Conservation (phyloP, 1,140 invertebrate species). For the Tribolium castaneum region DNA sequence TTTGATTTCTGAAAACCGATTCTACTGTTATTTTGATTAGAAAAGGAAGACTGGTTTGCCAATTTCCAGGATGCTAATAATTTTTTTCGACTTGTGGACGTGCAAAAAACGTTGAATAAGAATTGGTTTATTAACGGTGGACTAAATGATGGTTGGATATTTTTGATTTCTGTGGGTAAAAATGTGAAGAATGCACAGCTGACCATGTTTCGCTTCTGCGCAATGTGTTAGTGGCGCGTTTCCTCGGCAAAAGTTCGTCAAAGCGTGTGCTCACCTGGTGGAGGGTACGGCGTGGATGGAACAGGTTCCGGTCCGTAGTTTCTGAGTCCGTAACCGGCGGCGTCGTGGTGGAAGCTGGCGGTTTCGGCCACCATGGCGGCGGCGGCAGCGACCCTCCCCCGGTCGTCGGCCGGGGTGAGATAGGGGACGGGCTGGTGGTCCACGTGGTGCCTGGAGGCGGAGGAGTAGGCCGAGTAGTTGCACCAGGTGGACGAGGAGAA, state of each 20-base stretch:
- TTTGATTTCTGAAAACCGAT: too few relatives aligned
- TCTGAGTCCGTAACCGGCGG: conserved; percentile 79
- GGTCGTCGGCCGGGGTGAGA: conserved; percentile 75
- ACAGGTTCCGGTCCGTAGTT: conserved; percentile 82
- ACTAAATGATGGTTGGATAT: too few relatives aligned
- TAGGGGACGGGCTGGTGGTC: conserved; percentile 74
- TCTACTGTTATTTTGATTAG: too few relatives aligned
- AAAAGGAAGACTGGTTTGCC: too few relatives aligned
- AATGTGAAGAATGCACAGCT: not conserved
- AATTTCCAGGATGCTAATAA: too few relatives aligned
- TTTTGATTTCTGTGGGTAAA: not conserved
- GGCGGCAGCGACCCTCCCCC: conserved; percentile 70
- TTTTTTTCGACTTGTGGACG: too few relatives aligned
- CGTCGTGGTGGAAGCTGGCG: conserved; percentile 68
- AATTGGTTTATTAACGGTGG: too few relatives aligned
- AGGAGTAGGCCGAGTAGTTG: conserved; percentile 77
- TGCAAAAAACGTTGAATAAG: too few relatives aligned
- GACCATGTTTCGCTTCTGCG: not conserved
- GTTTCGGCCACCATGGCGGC: conserved; percentile 73
- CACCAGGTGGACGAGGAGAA: conserved; percentile 78
- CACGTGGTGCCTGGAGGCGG: conserved; percentile 72
- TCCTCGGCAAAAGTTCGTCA: not conserved
- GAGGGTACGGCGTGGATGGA: conserved; percentile 81
- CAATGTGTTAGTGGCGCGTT: not conserved
- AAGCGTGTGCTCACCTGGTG: conserved; percentile 71